These are phyloP conservation scores for Calephelis perditalis DNA, from an alignment of 2,888 invertebrate species.

Conservation along the genomic window DNA sequence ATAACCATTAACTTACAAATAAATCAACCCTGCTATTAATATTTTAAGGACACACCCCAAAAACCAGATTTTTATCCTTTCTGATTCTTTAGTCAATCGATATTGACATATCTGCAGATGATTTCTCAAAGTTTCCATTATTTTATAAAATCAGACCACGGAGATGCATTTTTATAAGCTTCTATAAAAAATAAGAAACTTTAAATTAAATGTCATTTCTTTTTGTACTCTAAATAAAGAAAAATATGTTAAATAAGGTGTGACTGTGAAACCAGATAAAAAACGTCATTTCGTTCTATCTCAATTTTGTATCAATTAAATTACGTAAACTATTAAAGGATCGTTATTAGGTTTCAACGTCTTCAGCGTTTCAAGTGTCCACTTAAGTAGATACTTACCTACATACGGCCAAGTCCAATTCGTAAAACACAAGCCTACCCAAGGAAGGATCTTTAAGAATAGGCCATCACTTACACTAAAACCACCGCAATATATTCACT, in stretches of 20 bases:
- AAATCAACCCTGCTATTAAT: background rate
- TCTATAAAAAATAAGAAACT: too few relatives aligned
- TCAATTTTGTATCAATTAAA: background rate
- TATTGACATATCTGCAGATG: background rate
- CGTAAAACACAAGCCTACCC: conserved; percentile 21
- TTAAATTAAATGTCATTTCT: too few relatives aligned
- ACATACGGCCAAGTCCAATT: conserved; percentile 24
- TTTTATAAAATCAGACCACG: too few relatives aligned
- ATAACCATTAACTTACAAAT: background rate
- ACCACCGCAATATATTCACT: conserved; percentile 24
- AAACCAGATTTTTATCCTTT: background rate
- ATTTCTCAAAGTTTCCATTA: too few relatives aligned
- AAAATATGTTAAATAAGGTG: background rate
- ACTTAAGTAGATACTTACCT: conserved; percentile 30
- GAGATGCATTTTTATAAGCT: too few relatives aligned
- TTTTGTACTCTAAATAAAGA: too few relatives aligned
- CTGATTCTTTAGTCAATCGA: background rate
- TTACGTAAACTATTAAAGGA: background rate
- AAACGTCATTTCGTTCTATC: background rate
- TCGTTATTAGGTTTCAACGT: background rate
- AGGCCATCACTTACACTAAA: conserved; percentile 16
- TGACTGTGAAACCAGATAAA: background rate
- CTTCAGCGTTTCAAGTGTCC: conserved; percentile 16
- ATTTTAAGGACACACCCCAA: background rate
- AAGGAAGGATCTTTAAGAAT: conserved; percentile 21